Evolutionary conservation across 2,797 vertebrate species (phyloP).

Genomic region (Chaetodon trifasciatus): DNA sequence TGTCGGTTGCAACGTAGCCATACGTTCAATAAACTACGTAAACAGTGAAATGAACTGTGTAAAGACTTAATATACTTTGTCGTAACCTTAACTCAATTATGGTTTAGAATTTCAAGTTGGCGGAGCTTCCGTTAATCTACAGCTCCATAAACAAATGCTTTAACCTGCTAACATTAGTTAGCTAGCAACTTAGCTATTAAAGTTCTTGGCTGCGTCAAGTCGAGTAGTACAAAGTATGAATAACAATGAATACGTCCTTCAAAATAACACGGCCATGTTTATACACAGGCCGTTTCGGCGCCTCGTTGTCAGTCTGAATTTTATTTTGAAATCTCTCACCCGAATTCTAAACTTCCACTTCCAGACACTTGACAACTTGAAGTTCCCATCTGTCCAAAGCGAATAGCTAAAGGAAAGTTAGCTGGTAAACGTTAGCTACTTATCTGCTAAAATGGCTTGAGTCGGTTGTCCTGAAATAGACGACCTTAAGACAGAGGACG

Average conservation of each 20-base stretch:
- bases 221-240: rapidly evolving
- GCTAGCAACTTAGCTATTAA: slow-evolving; percentile 70
- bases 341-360: neutral
- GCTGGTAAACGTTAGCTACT: slow-evolving; percentile 72
- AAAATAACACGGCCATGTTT: slow-evolving; percentile 18
- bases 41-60: neutral
- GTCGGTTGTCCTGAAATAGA: slow-evolving; percentile 8
- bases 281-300: rapidly evolving
- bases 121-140: neutral
- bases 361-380: slow-evolving; percentile 24
- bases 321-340: slow-evolving; percentile 30
- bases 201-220: slow-evolving; percentile 58
- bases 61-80: neutral
- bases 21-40: neutral
- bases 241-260: neutral
- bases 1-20: slow-evolving; percentile 31
- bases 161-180: slow-evolving; percentile 61
- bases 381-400: slow-evolving; percentile 37
- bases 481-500: rapidly evolving
- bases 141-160: slow-evolving; percentile 16
- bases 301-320: rapidly evolving
- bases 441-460: slow-evolving; percentile 31
- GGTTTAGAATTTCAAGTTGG: neutral
- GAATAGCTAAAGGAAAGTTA: slow-evolving; percentile 73
- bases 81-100: rapidly evolving